Percentiles rank a stretch among this genome's conserved stretches.
Conservation (phyloP, 37 sponge, comb jelly and placozoan genomes). For the Cliona cf. orientalis region DNA sequence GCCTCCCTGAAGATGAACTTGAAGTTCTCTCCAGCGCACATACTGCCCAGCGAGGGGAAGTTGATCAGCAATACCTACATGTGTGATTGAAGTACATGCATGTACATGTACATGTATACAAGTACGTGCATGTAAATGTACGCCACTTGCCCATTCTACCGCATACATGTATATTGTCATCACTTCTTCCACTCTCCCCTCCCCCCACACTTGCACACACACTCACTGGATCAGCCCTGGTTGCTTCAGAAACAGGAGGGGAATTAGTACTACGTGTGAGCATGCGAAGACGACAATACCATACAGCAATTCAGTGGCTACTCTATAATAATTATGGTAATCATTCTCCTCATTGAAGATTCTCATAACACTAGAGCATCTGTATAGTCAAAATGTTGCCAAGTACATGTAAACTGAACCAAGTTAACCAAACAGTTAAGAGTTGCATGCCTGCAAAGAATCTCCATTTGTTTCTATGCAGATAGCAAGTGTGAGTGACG, state of each 20-base stretch:
- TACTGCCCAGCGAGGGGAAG: constrained; percentile 82
- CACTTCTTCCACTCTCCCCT: background rate
- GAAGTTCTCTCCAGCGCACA: constrained; percentile 89
- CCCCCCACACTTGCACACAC: background rate
- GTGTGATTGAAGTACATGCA: background rate
- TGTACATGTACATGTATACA: background rate
- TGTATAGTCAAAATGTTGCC: too few relatives aligned
- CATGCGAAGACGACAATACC: too few relatives aligned
- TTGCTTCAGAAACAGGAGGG: background rate
- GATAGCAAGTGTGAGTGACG: background rate
- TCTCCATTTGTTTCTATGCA: too few relatives aligned
- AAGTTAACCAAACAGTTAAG: too few relatives aligned
- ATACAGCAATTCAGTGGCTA: background rate
- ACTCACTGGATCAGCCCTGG: too few relatives aligned
- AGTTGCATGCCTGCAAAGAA: too few relatives aligned
- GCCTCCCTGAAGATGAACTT: constrained; percentile 92
- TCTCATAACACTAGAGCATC: too few relatives aligned
- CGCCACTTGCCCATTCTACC: background rate
- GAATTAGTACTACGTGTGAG: too few relatives aligned
- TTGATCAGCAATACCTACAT: constrained; percentile 81
- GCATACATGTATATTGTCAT: background rate
- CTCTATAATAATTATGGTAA: background rate
- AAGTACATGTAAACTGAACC: too few relatives aligned
- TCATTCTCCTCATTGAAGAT: background rate
- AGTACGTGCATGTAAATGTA: background rate